Evolutionary conservation across 2,113 vertebrate genomes (phyloP).

Genomic region (Rana temporaria): DNA sequence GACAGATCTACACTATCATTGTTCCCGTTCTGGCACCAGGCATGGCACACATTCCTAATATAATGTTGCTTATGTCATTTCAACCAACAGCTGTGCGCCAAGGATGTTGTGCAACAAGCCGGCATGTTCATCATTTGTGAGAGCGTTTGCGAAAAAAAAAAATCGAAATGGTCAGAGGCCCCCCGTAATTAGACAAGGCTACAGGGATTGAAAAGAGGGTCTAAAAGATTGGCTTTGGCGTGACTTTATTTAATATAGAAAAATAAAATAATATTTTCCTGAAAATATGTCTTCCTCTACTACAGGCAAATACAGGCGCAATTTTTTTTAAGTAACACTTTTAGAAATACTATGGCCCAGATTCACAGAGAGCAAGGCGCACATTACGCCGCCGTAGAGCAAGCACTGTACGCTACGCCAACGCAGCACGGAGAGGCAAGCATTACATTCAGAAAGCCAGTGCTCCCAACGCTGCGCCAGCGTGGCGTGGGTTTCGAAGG

Average conservation of each 20-base stretch:
- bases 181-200: constrained; percentile 3
- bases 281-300: not conserved
- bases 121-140: constrained; percentile 3
- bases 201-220: not conserved
- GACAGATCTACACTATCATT: constrained; percentile 23
- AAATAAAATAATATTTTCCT: constrained; percentile 18
- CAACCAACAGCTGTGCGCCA: constrained; percentile 3
- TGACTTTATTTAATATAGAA: not conserved
- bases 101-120: constrained; percentile 10
- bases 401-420: too few species aligned
- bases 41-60: constrained; percentile 1
- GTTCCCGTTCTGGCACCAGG: constrained; percentile 20
- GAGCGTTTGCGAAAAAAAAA: not conserved
- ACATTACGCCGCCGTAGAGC: too few species aligned
- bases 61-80: constrained; percentile 26
- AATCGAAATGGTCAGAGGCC: not conserved
- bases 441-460: too few species aligned
- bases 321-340: too few species aligned
- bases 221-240: not conserved
- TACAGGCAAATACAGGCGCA: too few species aligned
- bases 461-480: too few species aligned
- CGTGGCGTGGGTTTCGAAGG: too few species aligned
- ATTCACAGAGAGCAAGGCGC: too few species aligned
- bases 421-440: too few species aligned
- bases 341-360: too few species aligned